Percentiles rank a stretch among this genome's conserved stretches.
phyloP scores from a whole-genome alignment of 2,888 invertebrate species.

The Serrognathus titanus region DNA sequence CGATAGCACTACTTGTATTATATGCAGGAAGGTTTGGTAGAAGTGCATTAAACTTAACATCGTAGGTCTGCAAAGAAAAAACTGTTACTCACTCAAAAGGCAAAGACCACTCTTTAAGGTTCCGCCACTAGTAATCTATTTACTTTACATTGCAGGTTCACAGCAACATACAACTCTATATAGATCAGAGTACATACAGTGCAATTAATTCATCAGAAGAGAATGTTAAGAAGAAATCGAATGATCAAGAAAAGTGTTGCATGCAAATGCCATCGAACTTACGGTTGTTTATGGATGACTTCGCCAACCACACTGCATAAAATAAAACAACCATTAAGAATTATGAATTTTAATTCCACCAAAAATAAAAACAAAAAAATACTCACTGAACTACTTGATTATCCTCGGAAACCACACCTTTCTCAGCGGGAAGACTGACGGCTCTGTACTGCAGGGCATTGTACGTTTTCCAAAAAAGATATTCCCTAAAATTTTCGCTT shows the following conservation, averaged over 20 bases:
- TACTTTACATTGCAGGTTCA: no score
- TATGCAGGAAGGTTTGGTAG: conserved; percentile 84
- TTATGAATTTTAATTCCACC: background rate
- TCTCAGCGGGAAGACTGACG: conserved; percentile 72
- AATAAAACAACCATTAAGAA: conserved; percentile 33
- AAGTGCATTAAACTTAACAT: conserved; percentile 82
- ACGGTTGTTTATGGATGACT: conserved; percentile 70
- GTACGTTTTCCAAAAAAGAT: conserved; percentile 83
- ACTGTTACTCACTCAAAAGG: background rate
- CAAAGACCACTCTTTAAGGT: no score
- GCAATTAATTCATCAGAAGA: background rate
- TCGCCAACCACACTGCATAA: conserved; percentile 64
- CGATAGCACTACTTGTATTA: conserved; percentile 84
- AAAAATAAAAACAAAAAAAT: conserved; percentile 14
- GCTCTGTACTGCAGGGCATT: conserved; percentile 81
- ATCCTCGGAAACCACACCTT: conserved; percentile 60
- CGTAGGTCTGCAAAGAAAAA: conserved; percentile 62
- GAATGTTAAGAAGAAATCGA: conserved; percentile 1
- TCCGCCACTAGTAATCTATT: background rate
- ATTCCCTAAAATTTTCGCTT: conserved; percentile 58
- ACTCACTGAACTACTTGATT: conserved; percentile 79
- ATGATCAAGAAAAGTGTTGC: background rate
- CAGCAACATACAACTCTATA: no score
- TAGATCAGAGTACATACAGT: no score
- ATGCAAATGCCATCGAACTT: conserved; percentile 48